Conservation (phyloP, 2,797 vertebrate species). For the Sebastes oblongus region DNA sequence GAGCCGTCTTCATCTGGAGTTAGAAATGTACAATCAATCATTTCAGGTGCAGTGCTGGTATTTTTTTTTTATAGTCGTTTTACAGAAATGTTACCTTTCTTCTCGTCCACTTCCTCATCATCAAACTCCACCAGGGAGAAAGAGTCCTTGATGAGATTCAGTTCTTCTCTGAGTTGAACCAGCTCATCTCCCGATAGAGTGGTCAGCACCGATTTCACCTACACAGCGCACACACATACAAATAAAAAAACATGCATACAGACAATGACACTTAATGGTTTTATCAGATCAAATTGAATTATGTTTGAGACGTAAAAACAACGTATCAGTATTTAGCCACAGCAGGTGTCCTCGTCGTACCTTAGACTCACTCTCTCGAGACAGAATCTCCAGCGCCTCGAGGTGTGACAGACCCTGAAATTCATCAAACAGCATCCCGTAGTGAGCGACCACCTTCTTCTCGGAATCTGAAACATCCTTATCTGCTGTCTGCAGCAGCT, state of each 20-base stretch:
- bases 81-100: slow-evolving; percentile 76
- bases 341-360: slow-evolving; percentile 68
- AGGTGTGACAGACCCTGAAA: slow-evolving; percentile 97
- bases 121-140: slow-evolving; percentile 94
- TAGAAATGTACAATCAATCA: not conserved
- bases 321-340: not conserved
- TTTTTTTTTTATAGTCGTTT: rapidly evolving
- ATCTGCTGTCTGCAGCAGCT: slow-evolving; percentile 84
- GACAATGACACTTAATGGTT: not conserved
- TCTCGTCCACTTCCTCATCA: slow-evolving; percentile 91
- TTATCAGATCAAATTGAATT: not conserved
- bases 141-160: slow-evolving; percentile 87
- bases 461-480: slow-evolving; percentile 77
- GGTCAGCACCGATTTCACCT: slow-evolving; percentile 91
- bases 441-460: slow-evolving; percentile 88
- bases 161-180: slow-evolving; percentile 81
- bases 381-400: slow-evolving; percentile 97
- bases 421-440: slow-evolving; percentile 96
- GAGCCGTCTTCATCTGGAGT: slow-evolving; percentile 83
- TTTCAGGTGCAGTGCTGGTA: not conserved
- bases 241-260: not conserved
- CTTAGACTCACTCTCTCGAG: slow-evolving; percentile 94
- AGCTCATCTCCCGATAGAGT: slow-evolving; percentile 89
- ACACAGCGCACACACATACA: not conserved
- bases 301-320: not conserved